Percentiles rank a stretch among this genome's conserved stretches.
Evolutionary conservation across 2,113 vertebrate genomes (phyloP).

Genomic region (Edolisoma coerulescens): DNA sequence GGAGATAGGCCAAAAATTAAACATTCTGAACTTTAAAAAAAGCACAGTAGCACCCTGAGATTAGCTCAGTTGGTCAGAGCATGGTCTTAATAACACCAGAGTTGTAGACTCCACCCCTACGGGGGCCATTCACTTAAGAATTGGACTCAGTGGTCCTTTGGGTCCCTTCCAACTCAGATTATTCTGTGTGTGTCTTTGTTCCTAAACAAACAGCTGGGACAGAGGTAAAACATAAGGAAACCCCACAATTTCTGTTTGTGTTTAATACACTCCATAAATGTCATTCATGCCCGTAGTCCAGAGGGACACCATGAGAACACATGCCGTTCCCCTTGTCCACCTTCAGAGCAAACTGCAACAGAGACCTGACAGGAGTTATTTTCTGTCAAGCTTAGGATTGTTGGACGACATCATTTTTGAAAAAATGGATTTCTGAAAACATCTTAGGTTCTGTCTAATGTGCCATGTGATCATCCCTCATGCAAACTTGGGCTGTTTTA

Average conservation of each 20-base stretch:
- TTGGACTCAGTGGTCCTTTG: rapidly evolving
- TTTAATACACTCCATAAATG: neutral
- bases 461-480: neutral
- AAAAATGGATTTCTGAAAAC: neutral
- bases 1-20: neutral
- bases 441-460: neutral
- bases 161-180: neutral
- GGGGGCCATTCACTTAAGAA: neutral
- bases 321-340: neutral
- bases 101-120: neutral
- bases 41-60: rapidly evolving
- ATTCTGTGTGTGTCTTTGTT: neutral
- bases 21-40: neutral
- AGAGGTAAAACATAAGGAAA: neutral
- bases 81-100: too few relatives aligned
- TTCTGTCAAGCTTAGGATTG: neutral
- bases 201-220: neutral
- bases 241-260: rapidly evolving
- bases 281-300: too few relatives aligned
- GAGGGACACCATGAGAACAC: too few relatives aligned
- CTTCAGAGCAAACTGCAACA: neutral
- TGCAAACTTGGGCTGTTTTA: neutral
- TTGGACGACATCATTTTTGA: neutral
- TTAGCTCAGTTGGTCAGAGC: neutral
- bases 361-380: neutral